These are phyloP conservation scores for Ictalurus furcatus DNA, from an alignment of 2,113 vertebrate species.

Conservation along the genomic window DNA sequence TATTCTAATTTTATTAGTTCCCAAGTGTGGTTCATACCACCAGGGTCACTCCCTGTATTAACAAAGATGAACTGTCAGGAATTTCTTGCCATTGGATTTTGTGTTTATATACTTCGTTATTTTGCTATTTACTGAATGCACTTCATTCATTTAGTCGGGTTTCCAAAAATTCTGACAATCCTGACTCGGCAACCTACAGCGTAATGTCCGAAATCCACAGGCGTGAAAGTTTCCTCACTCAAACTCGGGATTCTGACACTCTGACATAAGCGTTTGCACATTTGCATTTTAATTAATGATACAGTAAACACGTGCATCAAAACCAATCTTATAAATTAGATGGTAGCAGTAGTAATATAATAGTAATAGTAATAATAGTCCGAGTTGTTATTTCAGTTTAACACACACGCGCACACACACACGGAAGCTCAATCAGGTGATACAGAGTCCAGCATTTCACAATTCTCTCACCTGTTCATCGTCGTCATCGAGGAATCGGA, in stretches of 20 bases:
- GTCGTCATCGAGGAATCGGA: conserved; percentile 92
- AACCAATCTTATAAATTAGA: neutral
- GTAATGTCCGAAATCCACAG: neutral
- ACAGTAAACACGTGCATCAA: neutral
- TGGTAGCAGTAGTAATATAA: neutral
- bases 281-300: neutral
- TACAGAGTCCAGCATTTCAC: neutral
- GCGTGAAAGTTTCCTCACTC: neutral
- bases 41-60: neutral
- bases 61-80: neutral
- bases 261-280: neutral
- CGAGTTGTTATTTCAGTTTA: neutral
- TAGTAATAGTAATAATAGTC: neutral
- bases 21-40: neutral
- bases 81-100: neutral
- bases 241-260: neutral
- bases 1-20: neutral
- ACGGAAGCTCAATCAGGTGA: neutral
- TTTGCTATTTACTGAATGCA: neutral
- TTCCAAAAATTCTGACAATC: neutral
- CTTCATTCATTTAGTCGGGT: neutral
- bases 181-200: neutral
- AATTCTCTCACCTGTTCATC: conserved; percentile 79
- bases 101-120: neutral
- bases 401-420: neutral